Conservation (phyloP, 2,888 invertebrate species). For the Platycheirus rosarum region DNA sequence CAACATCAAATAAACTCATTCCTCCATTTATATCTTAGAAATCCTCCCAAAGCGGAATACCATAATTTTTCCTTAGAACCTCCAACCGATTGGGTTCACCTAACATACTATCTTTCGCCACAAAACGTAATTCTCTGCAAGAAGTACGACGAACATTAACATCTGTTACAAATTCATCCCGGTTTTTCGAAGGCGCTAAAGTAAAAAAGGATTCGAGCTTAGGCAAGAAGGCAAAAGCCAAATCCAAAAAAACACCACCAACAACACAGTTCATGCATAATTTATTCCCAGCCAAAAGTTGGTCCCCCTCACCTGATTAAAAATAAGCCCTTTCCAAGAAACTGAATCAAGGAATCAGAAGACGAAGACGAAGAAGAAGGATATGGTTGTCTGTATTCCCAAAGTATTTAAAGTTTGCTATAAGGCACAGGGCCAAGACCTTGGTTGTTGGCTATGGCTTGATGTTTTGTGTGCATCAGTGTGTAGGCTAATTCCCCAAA, state of each 20-base stretch:
- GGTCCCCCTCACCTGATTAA: slow-evolving; percentile 74
- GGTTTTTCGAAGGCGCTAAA: background rate
- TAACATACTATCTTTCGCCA: background rate
- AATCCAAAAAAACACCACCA: slow-evolving; percentile 42
- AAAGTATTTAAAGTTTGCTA: slow-evolving; percentile 59
- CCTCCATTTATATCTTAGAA: slow-evolving; percentile 7
- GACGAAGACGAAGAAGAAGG: too few relatives aligned
- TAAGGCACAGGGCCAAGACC: slow-evolving; percentile 19
- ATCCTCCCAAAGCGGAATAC: slow-evolving; percentile 1
- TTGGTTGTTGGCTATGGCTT: slow-evolving; percentile 20
- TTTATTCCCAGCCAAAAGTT: slow-evolving; percentile 73
- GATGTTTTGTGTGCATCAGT: slow-evolving; percentile 44
- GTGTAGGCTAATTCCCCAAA: slow-evolving; percentile 66
- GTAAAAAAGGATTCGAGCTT: slow-evolving; percentile 32
- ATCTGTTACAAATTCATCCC: slow-evolving; percentile 62
- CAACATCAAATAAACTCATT: slow-evolving; percentile 31
- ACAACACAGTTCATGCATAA: slow-evolving; percentile 72
- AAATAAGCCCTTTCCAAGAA: slow-evolving; percentile 63
- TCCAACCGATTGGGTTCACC: slow-evolving; percentile 10
- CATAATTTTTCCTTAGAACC: background rate
- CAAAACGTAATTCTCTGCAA: slow-evolving; percentile 35
- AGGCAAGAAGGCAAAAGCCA: slow-evolving; percentile 49
- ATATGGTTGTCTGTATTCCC: slow-evolving; percentile 28
- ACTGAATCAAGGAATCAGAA: slow-evolving; percentile 2
- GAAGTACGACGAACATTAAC: slow-evolving; percentile 59